These are phyloP conservation scores for Burhinus bistriatus DNA, from an alignment of 2,113 vertebrate genomes.

Conservation along the genomic window DNA sequence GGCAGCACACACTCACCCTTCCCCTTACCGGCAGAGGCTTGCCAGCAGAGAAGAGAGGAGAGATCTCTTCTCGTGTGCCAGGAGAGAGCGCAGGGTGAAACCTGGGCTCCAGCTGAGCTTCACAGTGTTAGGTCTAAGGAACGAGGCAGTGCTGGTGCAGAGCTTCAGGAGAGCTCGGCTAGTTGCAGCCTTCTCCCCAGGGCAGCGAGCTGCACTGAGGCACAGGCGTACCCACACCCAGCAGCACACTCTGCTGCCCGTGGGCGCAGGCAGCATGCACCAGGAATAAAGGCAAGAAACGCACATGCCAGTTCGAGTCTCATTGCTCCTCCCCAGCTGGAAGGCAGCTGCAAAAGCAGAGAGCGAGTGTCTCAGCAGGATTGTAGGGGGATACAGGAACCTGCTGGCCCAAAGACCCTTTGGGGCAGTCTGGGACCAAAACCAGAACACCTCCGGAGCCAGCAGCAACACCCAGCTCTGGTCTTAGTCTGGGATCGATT, in stretches of 20 bases:
- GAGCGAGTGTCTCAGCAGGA: background rate
- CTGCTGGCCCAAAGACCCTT: background rate
- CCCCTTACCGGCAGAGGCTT: background rate
- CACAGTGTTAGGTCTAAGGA: fast-evolving
- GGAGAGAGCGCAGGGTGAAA: background rate
- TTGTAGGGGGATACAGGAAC: background rate
- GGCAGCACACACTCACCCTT: background rate
- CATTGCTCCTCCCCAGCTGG: background rate
- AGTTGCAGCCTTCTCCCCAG: background rate
- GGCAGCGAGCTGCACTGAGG: background rate
- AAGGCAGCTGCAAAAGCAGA: background rate
- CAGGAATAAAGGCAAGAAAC: background rate
- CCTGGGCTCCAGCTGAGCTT: background rate
- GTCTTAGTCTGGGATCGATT: background rate
- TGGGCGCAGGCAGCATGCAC: background rate
- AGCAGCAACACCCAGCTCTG: background rate
- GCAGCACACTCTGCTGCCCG: background rate
- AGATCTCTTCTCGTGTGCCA: background rate
- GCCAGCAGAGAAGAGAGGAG: too few relatives aligned
- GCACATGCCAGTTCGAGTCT: background rate
- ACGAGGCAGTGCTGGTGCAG: fast-evolving
- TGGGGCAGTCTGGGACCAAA: background rate
- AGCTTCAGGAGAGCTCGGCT: background rate
- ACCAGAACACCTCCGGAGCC: background rate
- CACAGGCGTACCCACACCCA: background rate